Evolutionary conservation across 2,113 vertebrate species (phyloP), one percentile per base, ranked within the genome.

Genomic region (Pedetes capensis): DNA sequence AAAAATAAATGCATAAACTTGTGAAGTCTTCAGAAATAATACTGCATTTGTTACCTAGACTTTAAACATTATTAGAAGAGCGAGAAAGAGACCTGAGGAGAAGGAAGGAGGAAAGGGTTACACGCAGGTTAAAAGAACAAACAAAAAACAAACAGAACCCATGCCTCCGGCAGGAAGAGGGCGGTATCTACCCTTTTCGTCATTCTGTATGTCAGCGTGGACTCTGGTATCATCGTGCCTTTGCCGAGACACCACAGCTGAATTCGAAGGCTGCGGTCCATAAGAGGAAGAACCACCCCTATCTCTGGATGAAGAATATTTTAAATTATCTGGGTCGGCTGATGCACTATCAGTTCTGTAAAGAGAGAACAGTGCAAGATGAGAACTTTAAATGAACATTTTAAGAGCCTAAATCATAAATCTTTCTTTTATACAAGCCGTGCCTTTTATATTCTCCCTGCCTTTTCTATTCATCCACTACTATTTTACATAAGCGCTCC

Each of bases 261-360:
- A 98, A 98, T 98, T 99, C 96, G 99, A 98, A 98, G 98, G 98
- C 96, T 99, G 98, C 96, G 98, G 98, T 98, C 99, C 98, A 98
- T 99, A 99, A 96, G 99, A 98, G 78, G 98, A 98, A 98, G 98
- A 98, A 97, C 98, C 98, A 98, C 99, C 98, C 93, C 98, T 98
- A 96, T 99, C 99, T 99, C 98, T 98, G 97, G 99, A 98, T 98
- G 98, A 98, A 96, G 98, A 98, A 96, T 98, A 99, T 98, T 99
- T 99, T 98, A 99, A 98, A 98, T 98, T 98, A 98, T 99, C 99
- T 98, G 99, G 99, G 98, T 99, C 98, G 98, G 99, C 98, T 99
- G 99, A 99, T 98, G 99, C 98, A 98, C 99, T 98, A 98, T 99
- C 99, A 98, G 98, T 98, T 99, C 99, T 99, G 98, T 69, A 98